These are phyloP conservation scores for Chelidonichthys spinosus DNA, from an alignment of 2,797 vertebrate genomes.

Conservation along the genomic window DNA sequence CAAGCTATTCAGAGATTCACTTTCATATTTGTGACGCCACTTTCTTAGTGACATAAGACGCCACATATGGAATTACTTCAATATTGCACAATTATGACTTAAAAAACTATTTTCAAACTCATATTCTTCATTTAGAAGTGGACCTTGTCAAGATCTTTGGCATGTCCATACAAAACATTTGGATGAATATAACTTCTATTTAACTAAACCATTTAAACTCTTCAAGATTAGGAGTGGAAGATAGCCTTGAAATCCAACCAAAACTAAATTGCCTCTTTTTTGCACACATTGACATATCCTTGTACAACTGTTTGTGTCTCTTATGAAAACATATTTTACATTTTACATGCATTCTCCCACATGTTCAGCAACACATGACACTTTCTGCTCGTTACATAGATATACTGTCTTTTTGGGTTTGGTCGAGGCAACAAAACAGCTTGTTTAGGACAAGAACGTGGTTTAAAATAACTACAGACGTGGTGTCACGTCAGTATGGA, in stretches of 20 bases:
- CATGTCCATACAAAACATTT: neutral
- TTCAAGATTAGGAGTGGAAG: neutral
- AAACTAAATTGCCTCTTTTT: neutral
- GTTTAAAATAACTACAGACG: no score
- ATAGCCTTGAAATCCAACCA: neutral
- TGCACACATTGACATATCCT: neutral
- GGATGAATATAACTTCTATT: neutral
- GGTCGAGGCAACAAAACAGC: no score
- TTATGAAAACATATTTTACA: neutral
- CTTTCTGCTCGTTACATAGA: no score
- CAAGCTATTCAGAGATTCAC: conserved; percentile 21
- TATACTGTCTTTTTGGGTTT: no score
- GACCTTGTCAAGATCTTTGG: neutral
- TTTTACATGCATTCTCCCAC: neutral
- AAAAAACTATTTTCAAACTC: neutral
- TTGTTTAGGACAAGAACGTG: no score
- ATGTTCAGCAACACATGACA: neutral
- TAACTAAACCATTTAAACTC: no score
- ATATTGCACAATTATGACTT: neutral
- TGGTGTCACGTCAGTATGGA: no score
- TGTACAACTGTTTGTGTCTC: neutral
- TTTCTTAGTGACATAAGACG: neutral
- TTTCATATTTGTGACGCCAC: conserved; percentile 1
- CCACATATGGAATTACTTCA: neutral
- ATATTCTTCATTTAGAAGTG: neutral